Evolutionary conservation across 2,888 invertebrate species (phyloP).

Genomic region (Drosophila colorata): DNA sequence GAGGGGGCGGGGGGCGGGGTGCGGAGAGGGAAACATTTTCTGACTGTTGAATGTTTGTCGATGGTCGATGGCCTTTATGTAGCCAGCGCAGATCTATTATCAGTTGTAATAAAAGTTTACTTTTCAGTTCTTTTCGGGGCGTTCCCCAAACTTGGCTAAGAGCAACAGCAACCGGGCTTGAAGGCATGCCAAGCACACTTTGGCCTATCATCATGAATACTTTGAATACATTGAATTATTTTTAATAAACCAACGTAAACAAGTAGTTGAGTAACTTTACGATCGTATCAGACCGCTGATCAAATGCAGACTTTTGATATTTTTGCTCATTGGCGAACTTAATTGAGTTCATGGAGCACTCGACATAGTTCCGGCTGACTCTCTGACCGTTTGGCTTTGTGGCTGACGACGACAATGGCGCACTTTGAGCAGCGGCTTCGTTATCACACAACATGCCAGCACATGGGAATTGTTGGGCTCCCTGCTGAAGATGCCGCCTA

Average conservation of each 20-base stretch:
- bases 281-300: constrained; percentile 29
- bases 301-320: constrained; percentile 11
- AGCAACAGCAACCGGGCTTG: constrained; percentile 28
- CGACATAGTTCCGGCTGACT: constrained; percentile 22
- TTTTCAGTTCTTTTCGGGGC: constrained; percentile 37
- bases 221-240: constrained; percentile 40
- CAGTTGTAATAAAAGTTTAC: constrained; percentile 64
- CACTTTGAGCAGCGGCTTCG: constrained; percentile 60
- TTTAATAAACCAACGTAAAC: constrained; percentile 37
- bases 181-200: constrained; percentile 22
- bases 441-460: constrained; percentile 79
- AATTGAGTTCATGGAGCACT: constrained; percentile 65
- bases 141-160: constrained; percentile 29
- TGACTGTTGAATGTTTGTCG: constrained; percentile 35
- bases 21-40: background rate
- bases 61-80: constrained; percentile 32
- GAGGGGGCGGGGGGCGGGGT: background rate
- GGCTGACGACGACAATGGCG: constrained; percentile 63
- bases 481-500: constrained; percentile 44
- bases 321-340: constrained; percentile 36
- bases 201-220: constrained; percentile 48
- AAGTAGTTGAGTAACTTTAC: constrained; percentile 47
- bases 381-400: background rate
- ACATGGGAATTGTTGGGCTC: constrained; percentile 74
- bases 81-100: constrained; percentile 58